Evolutionary conservation across 2,113 vertebrate genomes (phyloP).

Genomic region (Syrrhaptes paradoxus): DNA sequence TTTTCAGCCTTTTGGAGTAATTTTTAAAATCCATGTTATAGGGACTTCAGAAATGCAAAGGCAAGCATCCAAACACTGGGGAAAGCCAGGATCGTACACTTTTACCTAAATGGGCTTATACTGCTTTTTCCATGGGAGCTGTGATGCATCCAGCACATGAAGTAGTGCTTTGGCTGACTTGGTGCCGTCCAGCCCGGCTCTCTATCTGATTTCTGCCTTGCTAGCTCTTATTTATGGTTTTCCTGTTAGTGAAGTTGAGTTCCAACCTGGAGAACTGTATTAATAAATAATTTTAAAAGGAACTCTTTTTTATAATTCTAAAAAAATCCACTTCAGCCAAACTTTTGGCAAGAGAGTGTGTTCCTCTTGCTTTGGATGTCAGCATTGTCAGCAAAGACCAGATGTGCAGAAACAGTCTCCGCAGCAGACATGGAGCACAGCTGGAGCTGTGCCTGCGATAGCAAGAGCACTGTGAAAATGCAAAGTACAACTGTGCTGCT

Average conservation of each 20-base stretch:
- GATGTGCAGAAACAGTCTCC: neutral
- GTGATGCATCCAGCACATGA: neutral
- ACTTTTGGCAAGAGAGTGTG: neutral
- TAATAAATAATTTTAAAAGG: neutral
- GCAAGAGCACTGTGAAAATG: neutral
- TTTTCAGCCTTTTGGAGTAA: neutral
- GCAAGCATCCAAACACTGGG: neutral
- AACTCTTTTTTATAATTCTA: neutral
- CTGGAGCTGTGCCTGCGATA: neutral
- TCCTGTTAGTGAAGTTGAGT: neutral
- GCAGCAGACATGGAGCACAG: neutral
- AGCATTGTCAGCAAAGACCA: neutral
- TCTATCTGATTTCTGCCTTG: neutral
- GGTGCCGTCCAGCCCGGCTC: rapidly evolving
- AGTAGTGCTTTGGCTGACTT: neutral
- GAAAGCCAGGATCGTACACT: neutral
- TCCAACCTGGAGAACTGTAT: neutral
- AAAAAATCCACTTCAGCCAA: neutral
- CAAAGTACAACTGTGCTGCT: neutral
- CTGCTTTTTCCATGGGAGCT: neutral
- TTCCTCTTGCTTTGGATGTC: neutral
- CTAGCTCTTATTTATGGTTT: neutral
- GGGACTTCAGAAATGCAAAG: neutral
- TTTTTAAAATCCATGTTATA: neutral
- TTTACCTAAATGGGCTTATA: neutral